A percentile compares a stretch with the other conserved stretches of the same genome.
These are phyloP conservation scores for Perca flavescens DNA, from an alignment of 2,113 vertebrate genomes.

Conservation along the genomic window DNA sequence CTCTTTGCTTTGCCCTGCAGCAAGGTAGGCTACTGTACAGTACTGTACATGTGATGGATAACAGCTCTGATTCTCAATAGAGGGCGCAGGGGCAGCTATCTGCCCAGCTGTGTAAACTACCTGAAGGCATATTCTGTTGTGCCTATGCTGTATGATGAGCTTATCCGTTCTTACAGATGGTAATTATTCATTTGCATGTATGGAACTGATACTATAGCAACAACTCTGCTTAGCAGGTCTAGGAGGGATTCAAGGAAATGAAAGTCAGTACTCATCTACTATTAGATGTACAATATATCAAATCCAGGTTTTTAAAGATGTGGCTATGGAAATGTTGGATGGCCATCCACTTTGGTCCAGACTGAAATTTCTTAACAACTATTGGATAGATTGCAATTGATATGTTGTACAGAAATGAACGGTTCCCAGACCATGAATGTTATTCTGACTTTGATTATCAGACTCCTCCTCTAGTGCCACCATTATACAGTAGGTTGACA, in stretches of 20 bases:
- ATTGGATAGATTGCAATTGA: background rate
- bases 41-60: conserved; percentile 12
- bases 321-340: background rate
- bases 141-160: conserved; percentile 3
- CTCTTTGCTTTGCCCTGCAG: conserved; percentile 57
- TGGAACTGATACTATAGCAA: background rate
- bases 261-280: background rate
- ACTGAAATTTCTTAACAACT: background rate
- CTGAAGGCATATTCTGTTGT: conserved; percentile 13
- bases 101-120: conserved; percentile 29
- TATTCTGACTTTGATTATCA: background rate
- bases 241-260: conserved; percentile 2
- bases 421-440: background rate
- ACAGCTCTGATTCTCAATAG: conserved; percentile 19
- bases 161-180: conserved; percentile 1
- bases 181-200: conserved; percentile 30
- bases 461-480: background rate
- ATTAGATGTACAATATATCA: background rate
- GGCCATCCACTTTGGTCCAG: background rate
- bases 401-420: background rate
- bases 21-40: conserved; percentile 2
- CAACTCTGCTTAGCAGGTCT: background rate
- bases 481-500: too few relatives aligned
- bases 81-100: background rate
- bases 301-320: background rate